phyloP scores from a whole-genome alignment of 2,888 invertebrate species.

The Tridacna crocea region DNA sequence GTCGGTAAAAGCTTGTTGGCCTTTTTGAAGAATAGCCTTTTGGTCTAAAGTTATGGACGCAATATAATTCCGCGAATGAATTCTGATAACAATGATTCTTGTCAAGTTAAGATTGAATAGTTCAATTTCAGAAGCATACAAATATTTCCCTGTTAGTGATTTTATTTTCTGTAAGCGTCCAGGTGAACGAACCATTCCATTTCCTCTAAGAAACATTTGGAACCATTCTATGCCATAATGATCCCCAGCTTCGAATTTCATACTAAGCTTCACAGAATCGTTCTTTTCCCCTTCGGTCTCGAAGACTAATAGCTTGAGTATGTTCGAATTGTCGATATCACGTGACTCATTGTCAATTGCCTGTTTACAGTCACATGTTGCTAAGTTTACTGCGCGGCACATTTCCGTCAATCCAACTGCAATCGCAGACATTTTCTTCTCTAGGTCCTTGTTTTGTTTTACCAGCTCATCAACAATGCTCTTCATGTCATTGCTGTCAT shows the following conservation, averaged over 20 bases:
- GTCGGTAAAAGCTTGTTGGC: not conserved
- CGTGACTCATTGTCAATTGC: not conserved
- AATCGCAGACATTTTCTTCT: constrained; percentile 3
- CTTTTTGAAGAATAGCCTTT: constrained; percentile 1
- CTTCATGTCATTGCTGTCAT: constrained; percentile 1
- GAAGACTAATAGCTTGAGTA: not conserved
- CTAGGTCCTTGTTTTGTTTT: constrained; percentile 1
- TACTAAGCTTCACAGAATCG: not conserved
- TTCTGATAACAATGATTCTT: not conserved
- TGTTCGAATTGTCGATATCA: not conserved
- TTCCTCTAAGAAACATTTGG: not conserved
- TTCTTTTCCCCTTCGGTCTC: not conserved
- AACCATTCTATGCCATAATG: constrained; percentile 9
- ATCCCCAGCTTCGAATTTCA: constrained; percentile 10
- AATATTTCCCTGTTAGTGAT: not conserved
- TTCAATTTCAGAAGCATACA: constrained; percentile 1
- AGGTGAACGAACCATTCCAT: not conserved
- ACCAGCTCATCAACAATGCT: not conserved
- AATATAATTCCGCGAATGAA: not conserved
- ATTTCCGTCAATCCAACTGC: constrained; percentile 10
- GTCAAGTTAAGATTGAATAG: not conserved
- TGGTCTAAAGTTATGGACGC: not conserved
- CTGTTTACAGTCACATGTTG: constrained; percentile 17
- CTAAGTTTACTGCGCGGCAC: constrained; percentile 16
- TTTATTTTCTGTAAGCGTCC: not conserved